Evolutionary conservation across 2,888 invertebrate species (phyloP).

Genomic region (Agonopterix arenella): DNA sequence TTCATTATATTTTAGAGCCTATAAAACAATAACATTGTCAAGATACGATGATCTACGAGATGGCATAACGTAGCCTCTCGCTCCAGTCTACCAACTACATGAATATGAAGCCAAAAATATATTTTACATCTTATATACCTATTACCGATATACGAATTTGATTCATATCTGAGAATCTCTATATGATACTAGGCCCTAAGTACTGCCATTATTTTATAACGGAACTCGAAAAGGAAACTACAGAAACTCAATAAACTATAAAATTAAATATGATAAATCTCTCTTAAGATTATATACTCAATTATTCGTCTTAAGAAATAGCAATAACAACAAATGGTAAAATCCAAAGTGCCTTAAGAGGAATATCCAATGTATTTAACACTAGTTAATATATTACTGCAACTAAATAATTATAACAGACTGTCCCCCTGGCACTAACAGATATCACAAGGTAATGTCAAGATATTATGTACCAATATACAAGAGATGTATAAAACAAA

Average conservation of each 20-base stretch:
- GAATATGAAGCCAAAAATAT: slow-evolving; percentile 64
- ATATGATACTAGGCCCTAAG: slow-evolving; percentile 61
- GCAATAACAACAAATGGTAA: slow-evolving; percentile 36
- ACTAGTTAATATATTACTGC: slow-evolving; percentile 22
- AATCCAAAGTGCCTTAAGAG: slow-evolving; percentile 23
- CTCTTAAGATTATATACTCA: slow-evolving; percentile 25
- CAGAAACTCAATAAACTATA: slow-evolving; percentile 28
- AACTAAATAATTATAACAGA: slow-evolving; percentile 21
- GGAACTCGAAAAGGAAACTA: slow-evolving; percentile 32
- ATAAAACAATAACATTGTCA: slow-evolving; percentile 62
- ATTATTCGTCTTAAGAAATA: slow-evolving; percentile 20
- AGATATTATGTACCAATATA: slow-evolving; percentile 3
- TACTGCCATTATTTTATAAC: slow-evolving; percentile 47
- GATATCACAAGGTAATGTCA: slow-evolving; percentile 41
- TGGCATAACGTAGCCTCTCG: slow-evolving; percentile 25
- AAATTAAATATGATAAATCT: slow-evolving; percentile 25
- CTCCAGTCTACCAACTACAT: slow-evolving; percentile 13
- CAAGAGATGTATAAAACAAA: slow-evolving; percentile 14
- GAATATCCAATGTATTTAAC: no score
- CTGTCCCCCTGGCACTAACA: slow-evolving; percentile 27
- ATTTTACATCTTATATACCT: slow-evolving; percentile 41
- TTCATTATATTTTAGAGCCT: slow-evolving; percentile 68
- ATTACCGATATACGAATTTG: slow-evolving; percentile 24
- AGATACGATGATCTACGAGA: slow-evolving; percentile 38
- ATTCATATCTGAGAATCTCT: slow-evolving; percentile 36